Conservation (phyloP, 1,140 invertebrate species). For the Zaprionus nigranus region DNA sequence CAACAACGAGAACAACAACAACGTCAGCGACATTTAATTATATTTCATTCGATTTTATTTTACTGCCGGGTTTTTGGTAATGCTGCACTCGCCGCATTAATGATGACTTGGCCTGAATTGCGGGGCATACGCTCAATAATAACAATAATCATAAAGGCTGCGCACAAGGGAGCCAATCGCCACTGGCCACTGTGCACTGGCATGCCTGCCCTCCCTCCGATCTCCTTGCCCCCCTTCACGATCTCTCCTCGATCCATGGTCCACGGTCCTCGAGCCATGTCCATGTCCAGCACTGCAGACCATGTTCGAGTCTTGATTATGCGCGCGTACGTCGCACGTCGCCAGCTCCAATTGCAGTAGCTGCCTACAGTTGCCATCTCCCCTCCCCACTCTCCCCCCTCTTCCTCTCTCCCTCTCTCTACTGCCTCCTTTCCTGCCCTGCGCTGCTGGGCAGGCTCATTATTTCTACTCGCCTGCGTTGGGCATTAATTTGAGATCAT, state of each 20-base stretch:
- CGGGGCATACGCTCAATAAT: conserved; percentile 79
- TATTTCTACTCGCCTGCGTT: conserved; percentile 73
- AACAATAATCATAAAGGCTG: conserved; percentile 81
- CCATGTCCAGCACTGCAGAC: conserved; percentile 33
- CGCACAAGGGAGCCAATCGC: conserved; percentile 64
- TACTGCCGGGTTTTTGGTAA: conserved; percentile 76
- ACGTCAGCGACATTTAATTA: conserved; percentile 77
- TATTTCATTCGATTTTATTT: conserved; percentile 83
- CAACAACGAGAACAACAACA: conserved; percentile 21
- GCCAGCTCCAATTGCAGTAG: conserved; percentile 41
- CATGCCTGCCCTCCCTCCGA: background rate
- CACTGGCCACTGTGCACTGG: conserved; percentile 57
- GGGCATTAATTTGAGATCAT: conserved; percentile 81
- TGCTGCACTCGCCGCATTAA: conserved; percentile 75
- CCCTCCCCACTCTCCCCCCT: background rate
- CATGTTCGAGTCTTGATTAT: conserved; percentile 67
- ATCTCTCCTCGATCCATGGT: background rate
- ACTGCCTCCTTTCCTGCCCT: background rate
- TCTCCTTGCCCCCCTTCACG: background rate
- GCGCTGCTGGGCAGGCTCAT: conserved; percentile 56
- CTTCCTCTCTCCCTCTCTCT: background rate
- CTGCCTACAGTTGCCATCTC: background rate
- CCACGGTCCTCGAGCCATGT: conserved; percentile 45
- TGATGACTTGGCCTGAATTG: conserved; percentile 81
- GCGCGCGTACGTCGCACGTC: conserved; percentile 71